Base-by-base conservation (phyloP, 2,888 invertebrate species). In the Metacarcinus magister region DNA sequence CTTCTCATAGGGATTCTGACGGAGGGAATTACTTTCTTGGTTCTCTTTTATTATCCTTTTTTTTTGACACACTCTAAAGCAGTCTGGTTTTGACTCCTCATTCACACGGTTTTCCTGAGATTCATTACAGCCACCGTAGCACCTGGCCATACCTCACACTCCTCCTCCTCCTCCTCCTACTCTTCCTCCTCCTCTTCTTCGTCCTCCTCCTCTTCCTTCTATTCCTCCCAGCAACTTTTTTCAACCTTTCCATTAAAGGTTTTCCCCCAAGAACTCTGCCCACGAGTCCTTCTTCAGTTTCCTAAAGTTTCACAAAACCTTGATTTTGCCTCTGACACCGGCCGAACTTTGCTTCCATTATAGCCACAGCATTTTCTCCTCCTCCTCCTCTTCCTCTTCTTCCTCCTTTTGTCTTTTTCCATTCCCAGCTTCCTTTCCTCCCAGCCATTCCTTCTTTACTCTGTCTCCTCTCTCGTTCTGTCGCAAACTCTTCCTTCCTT, bases 81-180 rank as follows among this genome's bases (percentile, higher is more conserved):
- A 67, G 23, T 67, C 67, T 67, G n/a, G n/a, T 19, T 16, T 23
- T n/a, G 67, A 16, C 23, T 19, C 16, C 19, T 67, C 67, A 67
- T 67, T 67, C 67, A 67, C 67, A 67, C 67, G 67, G 67, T 67
- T 67, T 67, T 67, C 67, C 67, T 16, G 67, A 67, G 67, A 67
- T 16, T 67, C 67, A 67, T 67, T 67, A 67, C 67, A 19, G 67
- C 67, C 23, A 67, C 67, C 67, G n/a, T 23, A n/a, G 4, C 67
- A 67, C 67, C 67, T 67, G 67, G 67, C 67, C 67, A 67, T 5
- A n/a, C 67, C n/a, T 16, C 67, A 16, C 67, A 67, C 16, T 16
- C 1, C 67, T 67, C 23, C 67, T 54, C 54, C 54, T n/a, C n/a
- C n/a, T n/a, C n/a, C n/a, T n/a, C n/a, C n/a, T n/a, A n/a, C n/a